Evolutionary conservation across 2,113 vertebrate species (phyloP), one percentile per base, ranked within the genome.

Genomic region (Mugil cephalus): DNA sequence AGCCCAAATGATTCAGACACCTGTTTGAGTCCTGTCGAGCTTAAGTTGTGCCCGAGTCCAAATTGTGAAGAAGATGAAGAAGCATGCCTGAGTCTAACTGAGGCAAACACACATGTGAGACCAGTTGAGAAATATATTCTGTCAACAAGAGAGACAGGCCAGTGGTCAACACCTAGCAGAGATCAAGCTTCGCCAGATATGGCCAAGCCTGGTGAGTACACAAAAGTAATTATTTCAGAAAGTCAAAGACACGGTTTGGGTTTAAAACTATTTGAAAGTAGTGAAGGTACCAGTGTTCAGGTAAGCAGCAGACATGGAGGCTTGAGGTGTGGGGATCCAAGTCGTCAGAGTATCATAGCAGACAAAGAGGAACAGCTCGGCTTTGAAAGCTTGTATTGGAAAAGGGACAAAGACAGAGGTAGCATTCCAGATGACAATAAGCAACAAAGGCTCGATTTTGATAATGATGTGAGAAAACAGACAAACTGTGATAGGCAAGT

Each of bases 81-180:
- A 10, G 17, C 5, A 19, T 55, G 43, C 2, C 60, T 39, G 12
- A 77, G 11, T 69, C 68, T 64, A 17, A 82, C 64, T 19, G 67
- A 82, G 35, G 71, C 42, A 48, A 46, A 50, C 21, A 1, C 10
- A 56, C 14, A 1, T 0, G 43, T 61, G 2, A 60, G 43, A 51
- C 70, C 63, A 30, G 62, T 64, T 0, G 66, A 75, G 62, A 84
- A 62, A 60, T 72, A 72, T 19, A 13, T 56, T 52, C 42, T 84
- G 1, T 69, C 58, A 2, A 21, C 70, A 36, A 81, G 64, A 13
- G 69, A 71, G 24, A 65, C 63, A 4, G 8, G 9, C 4, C 58
- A 61, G 48, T 43, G 43, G 7, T 46, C 43, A 14, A 50, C 42
- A 0, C 61, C 47, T 8, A 42, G 1, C 0, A 13, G 10, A 47